Conservation (phyloP, 1,140 invertebrate species). For the Ooceraea biroi region DNA sequence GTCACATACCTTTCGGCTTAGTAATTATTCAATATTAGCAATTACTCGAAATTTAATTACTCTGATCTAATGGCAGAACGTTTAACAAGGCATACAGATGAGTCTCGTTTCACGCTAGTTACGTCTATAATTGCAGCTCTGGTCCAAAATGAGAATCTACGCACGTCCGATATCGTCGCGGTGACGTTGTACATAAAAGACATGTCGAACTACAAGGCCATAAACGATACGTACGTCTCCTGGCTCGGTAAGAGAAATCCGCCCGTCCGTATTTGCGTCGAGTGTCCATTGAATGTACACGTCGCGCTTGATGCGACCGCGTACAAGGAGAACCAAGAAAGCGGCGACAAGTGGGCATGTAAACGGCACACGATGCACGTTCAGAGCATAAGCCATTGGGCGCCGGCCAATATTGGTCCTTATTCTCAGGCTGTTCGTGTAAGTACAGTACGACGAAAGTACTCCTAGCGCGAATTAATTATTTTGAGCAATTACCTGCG, state of each 20-base stretch:
- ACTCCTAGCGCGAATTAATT: background rate
- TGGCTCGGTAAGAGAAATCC: constrained; percentile 93
- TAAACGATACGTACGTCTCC: constrained; percentile 93
- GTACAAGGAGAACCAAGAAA: constrained; percentile 85
- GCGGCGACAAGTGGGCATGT: constrained; percentile 80
- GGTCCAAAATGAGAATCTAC: constrained; percentile 87
- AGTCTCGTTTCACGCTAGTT: constrained; percentile 1
- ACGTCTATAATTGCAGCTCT: constrained; percentile 82
- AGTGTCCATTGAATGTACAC: constrained; percentile 92
- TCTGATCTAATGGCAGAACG: background rate
- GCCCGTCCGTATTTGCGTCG: constrained; percentile 95
- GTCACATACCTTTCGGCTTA: constrained; percentile 37
- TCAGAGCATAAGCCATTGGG: constrained; percentile 98
- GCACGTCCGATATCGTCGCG: constrained; percentile 90
- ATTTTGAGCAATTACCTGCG: background rate
- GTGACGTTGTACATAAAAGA: constrained; percentile 93
- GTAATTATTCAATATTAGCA: constrained; percentile 59
- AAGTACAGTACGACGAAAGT: constrained; percentile 68
- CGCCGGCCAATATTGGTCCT: constrained; percentile 97
- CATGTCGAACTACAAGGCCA: constrained; percentile 91
- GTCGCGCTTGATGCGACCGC: constrained; percentile 93
- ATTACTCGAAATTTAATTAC: constrained; percentile 41
- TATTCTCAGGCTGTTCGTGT: constrained; percentile 97
- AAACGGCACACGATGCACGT: constrained; percentile 94
- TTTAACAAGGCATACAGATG: background rate